Evolutionary conservation across 2,113 vertebrate species (phyloP).

Genomic region (Platycercus adscitus): DNA sequence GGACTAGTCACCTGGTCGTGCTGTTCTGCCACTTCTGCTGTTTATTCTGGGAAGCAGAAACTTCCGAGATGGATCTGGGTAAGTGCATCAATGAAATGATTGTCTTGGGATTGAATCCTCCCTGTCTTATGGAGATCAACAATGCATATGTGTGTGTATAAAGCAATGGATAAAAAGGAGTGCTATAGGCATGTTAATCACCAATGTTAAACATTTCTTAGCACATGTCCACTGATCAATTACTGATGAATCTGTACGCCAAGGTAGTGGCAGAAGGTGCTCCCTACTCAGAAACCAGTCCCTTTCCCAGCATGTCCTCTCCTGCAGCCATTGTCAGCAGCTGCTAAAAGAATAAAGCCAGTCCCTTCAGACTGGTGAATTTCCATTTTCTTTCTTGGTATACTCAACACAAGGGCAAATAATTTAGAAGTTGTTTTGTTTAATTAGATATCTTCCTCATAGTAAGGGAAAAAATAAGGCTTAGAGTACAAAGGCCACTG

Average conservation of each 20-base stretch:
- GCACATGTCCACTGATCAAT: background rate
- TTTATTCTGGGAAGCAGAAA: slow-evolving; percentile 13
- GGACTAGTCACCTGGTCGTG: background rate
- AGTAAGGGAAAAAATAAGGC: background rate
- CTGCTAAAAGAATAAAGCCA: background rate
- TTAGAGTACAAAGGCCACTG: background rate
- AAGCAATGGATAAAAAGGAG: background rate
- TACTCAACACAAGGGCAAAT: background rate
- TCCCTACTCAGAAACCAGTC: background rate
- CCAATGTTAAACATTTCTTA: background rate
- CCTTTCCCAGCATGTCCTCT: background rate
- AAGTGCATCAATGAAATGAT: background rate
- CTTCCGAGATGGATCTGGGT: background rate
- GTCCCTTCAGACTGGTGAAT: background rate
- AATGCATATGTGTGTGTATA: rapidly evolving
- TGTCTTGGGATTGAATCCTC: background rate
- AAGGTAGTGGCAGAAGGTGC: background rate
- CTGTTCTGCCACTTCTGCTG: background rate
- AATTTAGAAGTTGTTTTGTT: background rate
- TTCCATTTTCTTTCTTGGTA: background rate
- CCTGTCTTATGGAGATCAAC: background rate
- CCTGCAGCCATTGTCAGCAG: background rate
- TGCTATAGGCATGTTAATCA: background rate
- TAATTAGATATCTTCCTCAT: background rate
- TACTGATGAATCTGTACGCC: background rate